phyloP scores from a whole-genome alignment of 2,888 invertebrate genomes.

The Monochamus alternatus region DNA sequence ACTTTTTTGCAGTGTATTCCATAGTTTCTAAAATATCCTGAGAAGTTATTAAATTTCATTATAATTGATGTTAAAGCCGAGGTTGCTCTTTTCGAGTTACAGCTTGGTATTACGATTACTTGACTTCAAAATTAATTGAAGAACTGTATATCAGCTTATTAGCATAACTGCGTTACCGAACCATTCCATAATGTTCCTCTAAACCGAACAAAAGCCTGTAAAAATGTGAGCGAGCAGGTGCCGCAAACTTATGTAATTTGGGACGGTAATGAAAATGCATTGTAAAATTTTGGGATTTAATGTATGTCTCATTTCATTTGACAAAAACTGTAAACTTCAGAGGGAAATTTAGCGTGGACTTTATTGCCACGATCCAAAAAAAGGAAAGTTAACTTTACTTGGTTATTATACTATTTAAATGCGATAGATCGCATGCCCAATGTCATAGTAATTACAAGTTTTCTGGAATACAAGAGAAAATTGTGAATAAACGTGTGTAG shows the following conservation, averaged over 20 bases:
- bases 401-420: neutral
- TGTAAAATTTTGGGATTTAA: slow-evolving; percentile 6
- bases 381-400: too few species aligned
- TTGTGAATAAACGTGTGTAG: neutral
- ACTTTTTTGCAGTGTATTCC: too few species aligned
- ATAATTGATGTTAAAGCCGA: too few species aligned
- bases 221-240: neutral
- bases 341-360: too few species aligned
- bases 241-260: neutral
- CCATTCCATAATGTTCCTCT: neutral
- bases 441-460: neutral
- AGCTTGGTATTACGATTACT: too few species aligned
- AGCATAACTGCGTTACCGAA: neutral
- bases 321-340: neutral
- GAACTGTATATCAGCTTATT: too few species aligned
- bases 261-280: slow-evolving; percentile 6
- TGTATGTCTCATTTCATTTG: neutral
- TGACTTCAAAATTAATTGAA: too few species aligned
- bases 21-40: too few species aligned
- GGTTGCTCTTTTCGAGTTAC: too few species aligned
- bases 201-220: slow-evolving; percentile 1
- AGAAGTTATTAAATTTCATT: too few species aligned
- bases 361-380: too few species aligned
- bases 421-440: neutral
- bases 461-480: neutral